These are phyloP conservation scores for Prionailurus viverrinus DNA, from an alignment of 2,113 vertebrate genomes.

Conservation along the genomic window DNA sequence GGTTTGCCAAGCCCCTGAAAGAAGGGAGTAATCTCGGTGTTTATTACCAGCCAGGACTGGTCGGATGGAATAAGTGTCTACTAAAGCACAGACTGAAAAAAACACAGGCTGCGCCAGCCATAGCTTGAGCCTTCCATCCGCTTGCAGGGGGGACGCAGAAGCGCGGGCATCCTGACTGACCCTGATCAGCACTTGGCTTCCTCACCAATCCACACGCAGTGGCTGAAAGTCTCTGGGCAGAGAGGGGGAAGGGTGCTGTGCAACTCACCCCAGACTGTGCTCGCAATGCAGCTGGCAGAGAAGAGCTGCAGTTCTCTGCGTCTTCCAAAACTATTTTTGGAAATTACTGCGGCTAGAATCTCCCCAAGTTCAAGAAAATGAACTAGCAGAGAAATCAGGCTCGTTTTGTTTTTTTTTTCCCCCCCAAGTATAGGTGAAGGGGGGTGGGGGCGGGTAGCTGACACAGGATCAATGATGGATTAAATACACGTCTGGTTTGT, in stretches of 20 bases:
- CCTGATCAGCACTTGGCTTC: neutral
- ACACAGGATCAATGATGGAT: constrained; percentile 3
- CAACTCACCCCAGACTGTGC: neutral
- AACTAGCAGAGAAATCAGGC: constrained; percentile 40
- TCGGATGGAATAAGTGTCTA: fast-evolving
- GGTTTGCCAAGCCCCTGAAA: fast-evolving
- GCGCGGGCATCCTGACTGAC: neutral
- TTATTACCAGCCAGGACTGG: neutral
- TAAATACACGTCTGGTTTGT: constrained; percentile 56
- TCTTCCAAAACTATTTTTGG: constrained; percentile 76
- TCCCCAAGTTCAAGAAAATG: constrained; percentile 66
- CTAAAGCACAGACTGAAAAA: fast-evolving
- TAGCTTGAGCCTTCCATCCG: neutral
- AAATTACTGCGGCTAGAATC: constrained; percentile 50
- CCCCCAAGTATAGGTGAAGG: neutral
- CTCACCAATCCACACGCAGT: neutral
- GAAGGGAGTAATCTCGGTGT: fast-evolving
- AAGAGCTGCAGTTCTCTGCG: neutral
- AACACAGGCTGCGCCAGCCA: neutral
- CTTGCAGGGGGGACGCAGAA: fast-evolving
- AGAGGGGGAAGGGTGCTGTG: neutral
- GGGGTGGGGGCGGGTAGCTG: neutral
- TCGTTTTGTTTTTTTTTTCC: neutral
- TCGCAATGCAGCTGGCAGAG: neutral
- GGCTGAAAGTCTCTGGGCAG: neutral